Evolutionary conservation across 2,113 vertebrate genomes (phyloP).

Genomic region (Prunella fulvescens): DNA sequence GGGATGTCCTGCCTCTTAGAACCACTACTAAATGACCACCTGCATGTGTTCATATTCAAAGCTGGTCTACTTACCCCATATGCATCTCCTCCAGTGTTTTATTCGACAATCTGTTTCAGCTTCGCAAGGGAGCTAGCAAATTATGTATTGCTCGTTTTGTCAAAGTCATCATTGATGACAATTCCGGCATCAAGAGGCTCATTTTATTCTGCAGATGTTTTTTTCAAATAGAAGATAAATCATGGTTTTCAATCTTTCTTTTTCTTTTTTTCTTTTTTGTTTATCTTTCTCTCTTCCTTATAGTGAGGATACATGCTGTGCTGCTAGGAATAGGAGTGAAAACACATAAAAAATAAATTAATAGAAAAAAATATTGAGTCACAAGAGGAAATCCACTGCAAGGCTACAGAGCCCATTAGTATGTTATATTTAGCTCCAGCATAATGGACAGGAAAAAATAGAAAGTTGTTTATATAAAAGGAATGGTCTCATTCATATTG

Average conservation of each 20-base stretch:
- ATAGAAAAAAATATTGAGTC: conserved; percentile 46
- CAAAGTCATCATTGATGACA: conserved; percentile 84
- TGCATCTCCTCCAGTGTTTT: conserved; percentile 79
- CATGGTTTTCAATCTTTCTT: conserved; percentile 24
- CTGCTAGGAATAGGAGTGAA: conserved; percentile 36
- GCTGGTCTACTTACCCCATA: conserved; percentile 72
- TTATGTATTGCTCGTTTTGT: conserved; percentile 83
- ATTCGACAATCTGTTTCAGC: conserved; percentile 80
- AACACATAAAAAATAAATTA: conserved; percentile 63
- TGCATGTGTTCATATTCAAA: conserved; percentile 74
- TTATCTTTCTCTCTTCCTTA: background rate
- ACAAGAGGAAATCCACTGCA: conserved; percentile 53
- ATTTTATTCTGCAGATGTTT: conserved; percentile 82
- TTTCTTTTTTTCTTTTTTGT: background rate
- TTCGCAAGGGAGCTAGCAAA: conserved; percentile 77
- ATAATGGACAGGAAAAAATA: conserved; percentile 29
- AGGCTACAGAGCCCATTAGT: conserved; percentile 11
- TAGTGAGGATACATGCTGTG: background rate
- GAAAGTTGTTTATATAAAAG: conserved; percentile 48
- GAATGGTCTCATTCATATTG: conserved; percentile 36
- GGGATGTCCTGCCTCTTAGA: conserved; percentile 75
- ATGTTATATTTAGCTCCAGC: conserved; percentile 62
- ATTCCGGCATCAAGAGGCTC: conserved; percentile 82
- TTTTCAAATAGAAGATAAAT: conserved; percentile 77
- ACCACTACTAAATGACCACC: conserved; percentile 73